Evolutionary conservation across 37 sponge, comb jelly and placozoan genomes (phyloP).

Genomic region (Halichondria panicea): DNA sequence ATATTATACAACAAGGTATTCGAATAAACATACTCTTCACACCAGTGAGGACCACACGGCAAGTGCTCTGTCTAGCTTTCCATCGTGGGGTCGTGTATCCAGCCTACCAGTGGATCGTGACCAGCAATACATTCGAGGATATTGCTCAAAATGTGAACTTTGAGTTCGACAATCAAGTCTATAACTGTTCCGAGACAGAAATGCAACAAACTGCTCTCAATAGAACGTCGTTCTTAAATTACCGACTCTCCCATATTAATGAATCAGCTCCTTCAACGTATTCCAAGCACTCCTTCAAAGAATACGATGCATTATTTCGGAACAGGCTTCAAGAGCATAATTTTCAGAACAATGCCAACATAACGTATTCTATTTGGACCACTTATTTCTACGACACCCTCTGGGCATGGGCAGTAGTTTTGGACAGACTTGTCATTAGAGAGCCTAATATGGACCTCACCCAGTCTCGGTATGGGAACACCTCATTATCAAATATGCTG

Average conservation of each 20-base stretch:
- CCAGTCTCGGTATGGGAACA: not conserved
- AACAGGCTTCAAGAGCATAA: not conserved
- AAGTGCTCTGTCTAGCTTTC: constrained; percentile 9
- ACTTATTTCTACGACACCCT: not conserved
- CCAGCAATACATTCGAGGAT: not conserved
- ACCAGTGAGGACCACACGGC: not conserved
- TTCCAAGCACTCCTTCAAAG: not conserved
- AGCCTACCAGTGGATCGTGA: constrained; percentile 6
- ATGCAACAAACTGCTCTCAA: not conserved
- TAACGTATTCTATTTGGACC: not conserved
- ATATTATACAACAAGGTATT: not conserved
- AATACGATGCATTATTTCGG: not conserved
- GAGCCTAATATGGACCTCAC: not conserved
- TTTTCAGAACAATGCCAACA: no score
- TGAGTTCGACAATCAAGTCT: not conserved
- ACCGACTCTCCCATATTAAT: not conserved
- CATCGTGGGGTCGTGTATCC: not conserved
- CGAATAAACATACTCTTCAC: not conserved
- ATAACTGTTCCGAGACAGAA: not conserved
- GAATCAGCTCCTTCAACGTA: not conserved
- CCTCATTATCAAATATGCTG: not conserved
- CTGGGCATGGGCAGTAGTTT: constrained; percentile 6
- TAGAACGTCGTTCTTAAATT: not conserved
- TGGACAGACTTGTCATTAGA: not conserved
- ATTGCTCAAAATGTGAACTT: not conserved